These are phyloP conservation scores for Cyanoliseus patagonus DNA, from an alignment of 2,113 vertebrate species.

Conservation along the genomic window DNA sequence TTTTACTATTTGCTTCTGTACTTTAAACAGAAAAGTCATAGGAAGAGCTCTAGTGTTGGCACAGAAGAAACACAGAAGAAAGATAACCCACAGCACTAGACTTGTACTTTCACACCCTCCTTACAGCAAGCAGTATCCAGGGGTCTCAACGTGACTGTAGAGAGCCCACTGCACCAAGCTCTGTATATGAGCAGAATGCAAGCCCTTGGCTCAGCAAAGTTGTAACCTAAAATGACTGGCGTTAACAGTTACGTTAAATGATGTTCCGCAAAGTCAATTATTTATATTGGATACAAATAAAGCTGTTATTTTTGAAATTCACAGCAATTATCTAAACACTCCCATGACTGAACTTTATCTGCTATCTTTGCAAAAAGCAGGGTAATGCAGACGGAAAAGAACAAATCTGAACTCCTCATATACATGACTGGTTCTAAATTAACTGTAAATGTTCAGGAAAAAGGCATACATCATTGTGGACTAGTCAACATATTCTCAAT, in stretches of 20 bases:
- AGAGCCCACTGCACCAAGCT: background rate
- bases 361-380: background rate
- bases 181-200: background rate
- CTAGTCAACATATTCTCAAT: background rate
- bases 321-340: background rate
- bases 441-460: background rate
- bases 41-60: background rate
- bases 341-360: background rate
- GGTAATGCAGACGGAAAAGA: background rate
- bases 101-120: background rate
- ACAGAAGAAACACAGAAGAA: background rate
- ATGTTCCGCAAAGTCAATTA: background rate
- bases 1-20: background rate
- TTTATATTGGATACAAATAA: background rate
- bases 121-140: background rate
- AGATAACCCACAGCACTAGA: background rate
- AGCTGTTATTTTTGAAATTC: background rate
- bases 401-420: background rate
- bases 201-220: background rate
- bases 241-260: background rate
- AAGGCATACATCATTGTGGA: background rate
- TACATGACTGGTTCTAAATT: background rate
- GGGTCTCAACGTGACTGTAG: background rate
- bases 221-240: background rate
- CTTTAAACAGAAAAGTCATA: background rate